These are phyloP conservation scores for Cataglyphis hispanica DNA, from an alignment of 1,140 invertebrate genomes.

Conservation along the genomic window DNA sequence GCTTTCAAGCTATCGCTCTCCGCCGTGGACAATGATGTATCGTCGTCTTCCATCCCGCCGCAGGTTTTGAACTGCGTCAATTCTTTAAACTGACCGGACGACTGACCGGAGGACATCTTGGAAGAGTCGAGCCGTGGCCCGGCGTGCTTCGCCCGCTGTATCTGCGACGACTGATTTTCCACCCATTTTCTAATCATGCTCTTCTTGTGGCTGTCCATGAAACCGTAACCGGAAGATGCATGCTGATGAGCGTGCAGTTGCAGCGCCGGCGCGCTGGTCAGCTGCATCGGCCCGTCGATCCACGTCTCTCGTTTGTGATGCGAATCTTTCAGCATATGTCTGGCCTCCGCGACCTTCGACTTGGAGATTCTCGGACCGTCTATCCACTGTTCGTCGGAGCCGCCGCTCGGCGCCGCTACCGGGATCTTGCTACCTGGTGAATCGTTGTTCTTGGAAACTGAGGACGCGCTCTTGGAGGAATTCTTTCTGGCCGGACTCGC, in stretches of 20 bases:
- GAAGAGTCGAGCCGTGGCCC: slow-evolving; percentile 84
- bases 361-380: slow-evolving; percentile 96
- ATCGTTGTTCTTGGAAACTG: slow-evolving; percentile 80
- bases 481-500: slow-evolving; percentile 88
- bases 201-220: slow-evolving; percentile 96
- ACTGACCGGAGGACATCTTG: slow-evolving; percentile 82
- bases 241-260: slow-evolving; percentile 84
- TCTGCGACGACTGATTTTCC: slow-evolving; percentile 95
- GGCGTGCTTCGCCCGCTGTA: slow-evolving; percentile 85
- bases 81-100: slow-evolving; percentile 87
- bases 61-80: slow-evolving; percentile 89
- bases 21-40: slow-evolving; percentile 81
- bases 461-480: slow-evolving; percentile 81
- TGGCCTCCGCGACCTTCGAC: slow-evolving; percentile 92
- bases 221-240: slow-evolving; percentile 90
- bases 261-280: slow-evolving; percentile 74
- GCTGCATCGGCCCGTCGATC: slow-evolving; percentile 95
- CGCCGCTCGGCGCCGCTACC: slow-evolving; percentile 81
- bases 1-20: slow-evolving; percentile 83
- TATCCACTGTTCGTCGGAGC: slow-evolving; percentile 96
- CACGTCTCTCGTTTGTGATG: slow-evolving; percentile 95
- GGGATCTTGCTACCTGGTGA: slow-evolving; percentile 84
- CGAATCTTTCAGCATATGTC: slow-evolving; percentile 92
- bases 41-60: slow-evolving; percentile 82
- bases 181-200: slow-evolving; percentile 98